Evolutionary conservation across 2,797 vertebrate genomes (phyloP).

Genomic region (Poecilia wingei): DNA sequence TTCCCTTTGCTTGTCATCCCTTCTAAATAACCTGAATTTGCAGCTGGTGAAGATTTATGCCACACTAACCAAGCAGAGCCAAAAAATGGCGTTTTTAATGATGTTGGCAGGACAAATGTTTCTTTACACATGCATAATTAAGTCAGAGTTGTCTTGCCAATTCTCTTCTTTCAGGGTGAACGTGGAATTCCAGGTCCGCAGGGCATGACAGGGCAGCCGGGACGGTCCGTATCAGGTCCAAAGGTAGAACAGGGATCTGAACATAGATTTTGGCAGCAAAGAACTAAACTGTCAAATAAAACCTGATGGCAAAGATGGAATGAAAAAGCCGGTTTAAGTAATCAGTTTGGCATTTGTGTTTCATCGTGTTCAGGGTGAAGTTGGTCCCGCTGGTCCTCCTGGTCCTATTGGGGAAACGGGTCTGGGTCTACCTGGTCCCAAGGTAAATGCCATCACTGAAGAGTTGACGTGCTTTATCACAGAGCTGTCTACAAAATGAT

Average conservation of each 20-base stretch:
- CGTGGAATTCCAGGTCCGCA: slow-evolving; percentile 85
- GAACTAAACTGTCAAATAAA: slow-evolving; percentile 30
- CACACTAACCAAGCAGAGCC: slow-evolving; percentile 6
- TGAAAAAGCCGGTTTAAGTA: slow-evolving; percentile 9
- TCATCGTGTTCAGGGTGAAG: slow-evolving; percentile 83
- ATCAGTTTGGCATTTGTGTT: slow-evolving; percentile 14
- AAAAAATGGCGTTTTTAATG: slow-evolving; percentile 12
- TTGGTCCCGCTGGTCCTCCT: slow-evolving; percentile 82
- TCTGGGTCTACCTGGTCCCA: slow-evolving; percentile 89
- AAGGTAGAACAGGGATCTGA: slow-evolving; percentile 82
- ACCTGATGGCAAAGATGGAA: slow-evolving; percentile 15
- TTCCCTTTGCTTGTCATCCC: background rate
- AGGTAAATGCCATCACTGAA: slow-evolving; percentile 75
- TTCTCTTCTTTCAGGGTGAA: slow-evolving; percentile 82
- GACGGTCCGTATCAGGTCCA: slow-evolving; percentile 86
- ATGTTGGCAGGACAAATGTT: slow-evolving; percentile 11
- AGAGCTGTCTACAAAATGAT: background rate
- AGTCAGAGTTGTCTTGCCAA: slow-evolving; percentile 22
- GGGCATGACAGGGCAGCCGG: slow-evolving; percentile 87
- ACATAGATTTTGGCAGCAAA: slow-evolving; percentile 39
- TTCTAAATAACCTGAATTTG: background rate
- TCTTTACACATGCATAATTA: slow-evolving; percentile 6
- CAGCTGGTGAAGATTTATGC: slow-evolving; percentile 18
- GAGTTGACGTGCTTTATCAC: background rate
- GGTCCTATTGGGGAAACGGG: slow-evolving; percentile 90